These are phyloP conservation scores for Noctua janthe DNA, from an alignment of 2,888 invertebrate species.

Conservation along the genomic window DNA sequence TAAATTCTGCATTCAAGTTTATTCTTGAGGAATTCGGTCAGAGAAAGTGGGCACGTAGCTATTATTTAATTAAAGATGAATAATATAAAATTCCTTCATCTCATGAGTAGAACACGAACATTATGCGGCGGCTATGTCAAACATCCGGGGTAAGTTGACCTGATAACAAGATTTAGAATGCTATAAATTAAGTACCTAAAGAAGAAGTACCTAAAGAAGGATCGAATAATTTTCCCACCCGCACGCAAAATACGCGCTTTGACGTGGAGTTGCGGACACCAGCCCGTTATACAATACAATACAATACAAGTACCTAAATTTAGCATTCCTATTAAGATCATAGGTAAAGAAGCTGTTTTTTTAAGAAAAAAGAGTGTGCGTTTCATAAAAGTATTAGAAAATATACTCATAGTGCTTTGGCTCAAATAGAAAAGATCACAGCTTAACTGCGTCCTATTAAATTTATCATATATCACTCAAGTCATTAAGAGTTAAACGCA, in stretches of 20 bases:
- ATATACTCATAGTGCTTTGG: background rate
- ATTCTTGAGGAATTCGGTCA: slow-evolving; percentile 70
- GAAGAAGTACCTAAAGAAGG: no score
- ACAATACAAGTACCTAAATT: no score
- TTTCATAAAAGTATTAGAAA: background rate
- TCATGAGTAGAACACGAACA: slow-evolving; percentile 69
- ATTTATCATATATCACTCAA: slow-evolving; percentile 6
- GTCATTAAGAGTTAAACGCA: background rate
- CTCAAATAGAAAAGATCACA: background rate
- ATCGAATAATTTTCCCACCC: no score
- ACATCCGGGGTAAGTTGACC: slow-evolving; percentile 68
- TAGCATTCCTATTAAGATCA: no score
- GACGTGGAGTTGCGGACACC: no score
- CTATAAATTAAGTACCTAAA: background rate
- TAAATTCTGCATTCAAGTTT: background rate
- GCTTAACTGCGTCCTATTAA: background rate
- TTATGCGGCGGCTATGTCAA: slow-evolving; percentile 59
- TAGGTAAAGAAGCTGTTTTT: slow-evolving; percentile 19
- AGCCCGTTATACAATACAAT: no score
- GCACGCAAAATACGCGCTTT: no score
- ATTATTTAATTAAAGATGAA: slow-evolving; percentile 71
- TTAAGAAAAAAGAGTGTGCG: background rate
- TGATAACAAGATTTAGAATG: background rate
- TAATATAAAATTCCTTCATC: slow-evolving; percentile 69
- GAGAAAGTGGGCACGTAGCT: slow-evolving; percentile 73